Conservation (phyloP, 2,113 vertebrate species). For the Cygnus buccinator region DNA sequence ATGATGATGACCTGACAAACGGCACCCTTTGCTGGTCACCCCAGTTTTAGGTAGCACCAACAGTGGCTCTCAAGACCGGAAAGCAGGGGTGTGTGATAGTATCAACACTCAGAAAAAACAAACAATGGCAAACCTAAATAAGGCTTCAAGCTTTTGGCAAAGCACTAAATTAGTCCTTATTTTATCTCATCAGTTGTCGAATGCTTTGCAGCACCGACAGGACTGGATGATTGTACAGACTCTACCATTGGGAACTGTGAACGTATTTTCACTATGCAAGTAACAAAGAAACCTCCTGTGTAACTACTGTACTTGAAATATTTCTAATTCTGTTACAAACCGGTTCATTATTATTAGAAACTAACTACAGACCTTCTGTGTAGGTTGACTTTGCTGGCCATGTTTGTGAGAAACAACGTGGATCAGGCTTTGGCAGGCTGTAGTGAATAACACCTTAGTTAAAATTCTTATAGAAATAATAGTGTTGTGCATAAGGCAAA, state of each 20-base stretch:
- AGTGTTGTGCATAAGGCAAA: background rate
- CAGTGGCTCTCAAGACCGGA: background rate
- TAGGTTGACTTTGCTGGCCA: background rate
- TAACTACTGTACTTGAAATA: background rate
- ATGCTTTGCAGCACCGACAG: background rate
- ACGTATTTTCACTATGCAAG: background rate
- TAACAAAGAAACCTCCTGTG: background rate
- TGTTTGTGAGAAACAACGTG: background rate
- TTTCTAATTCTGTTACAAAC: background rate
- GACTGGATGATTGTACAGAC: background rate
- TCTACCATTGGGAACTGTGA: background rate
- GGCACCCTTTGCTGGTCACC: background rate
- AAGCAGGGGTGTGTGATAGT: background rate
- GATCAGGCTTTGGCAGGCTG: background rate
- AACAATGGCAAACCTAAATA: background rate
- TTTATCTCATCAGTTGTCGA: background rate
- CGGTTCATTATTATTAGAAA: background rate
- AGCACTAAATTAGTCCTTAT: background rate
- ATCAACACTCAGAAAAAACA: background rate
- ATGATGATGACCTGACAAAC: too few species aligned
- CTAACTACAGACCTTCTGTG: background rate
- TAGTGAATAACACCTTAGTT: background rate
- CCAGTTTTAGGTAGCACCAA: too few species aligned
- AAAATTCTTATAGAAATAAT: background rate
- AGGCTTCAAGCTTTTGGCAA: background rate